Evolutionary conservation across 2,797 vertebrate species (phyloP).

Genomic region (Liparis tanakae): DNA sequence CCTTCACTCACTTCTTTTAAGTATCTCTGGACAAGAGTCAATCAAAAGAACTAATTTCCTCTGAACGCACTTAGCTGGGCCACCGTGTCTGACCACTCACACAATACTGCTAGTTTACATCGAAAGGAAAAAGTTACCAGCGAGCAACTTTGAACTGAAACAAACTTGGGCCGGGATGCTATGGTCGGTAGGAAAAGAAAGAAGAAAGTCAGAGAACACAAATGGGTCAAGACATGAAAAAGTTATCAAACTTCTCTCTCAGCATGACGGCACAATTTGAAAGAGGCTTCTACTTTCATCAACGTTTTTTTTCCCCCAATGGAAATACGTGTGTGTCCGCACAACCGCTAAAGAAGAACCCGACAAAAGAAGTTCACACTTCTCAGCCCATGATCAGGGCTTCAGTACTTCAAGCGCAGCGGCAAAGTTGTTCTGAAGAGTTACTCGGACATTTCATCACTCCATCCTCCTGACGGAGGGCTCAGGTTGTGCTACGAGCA

Average conservation of each 20-base stretch:
- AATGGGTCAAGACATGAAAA: slow-evolving; percentile 17
- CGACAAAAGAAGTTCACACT: slow-evolving; percentile 14
- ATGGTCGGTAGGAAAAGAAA: neutral
- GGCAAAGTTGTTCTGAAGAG: slow-evolving; percentile 14
- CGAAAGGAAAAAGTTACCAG: neutral
- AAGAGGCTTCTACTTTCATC: neutral
- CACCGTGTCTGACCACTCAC: too few species aligned
- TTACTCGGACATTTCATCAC: slow-evolving; percentile 59
- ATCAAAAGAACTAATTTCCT: neutral
- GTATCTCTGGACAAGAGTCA: neutral
- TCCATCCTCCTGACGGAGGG: slow-evolving; percentile 7
- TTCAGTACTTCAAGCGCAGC: slow-evolving; percentile 11
- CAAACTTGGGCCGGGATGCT: neutral
- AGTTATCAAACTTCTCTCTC: slow-evolving; percentile 8
- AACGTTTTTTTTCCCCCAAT: neutral
- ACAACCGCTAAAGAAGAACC: slow-evolving; percentile 11
- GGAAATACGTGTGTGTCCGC: slow-evolving; percentile 16
- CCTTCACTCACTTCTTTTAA: neutral
- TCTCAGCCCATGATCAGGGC: slow-evolving; percentile 15
- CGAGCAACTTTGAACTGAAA: slow-evolving; percentile 1
- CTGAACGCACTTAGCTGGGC: too few species aligned
- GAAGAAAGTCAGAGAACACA: neutral
- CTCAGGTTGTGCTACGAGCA: slow-evolving; percentile 17
- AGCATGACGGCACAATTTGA: slow-evolving; percentile 27
- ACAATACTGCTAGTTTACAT: neutral